Percentiles rank a stretch among this genome's conserved stretches.
phyloP scores from a whole-genome alignment of 2,113 vertebrate species.

The Erinaceus europaeus region DNA sequence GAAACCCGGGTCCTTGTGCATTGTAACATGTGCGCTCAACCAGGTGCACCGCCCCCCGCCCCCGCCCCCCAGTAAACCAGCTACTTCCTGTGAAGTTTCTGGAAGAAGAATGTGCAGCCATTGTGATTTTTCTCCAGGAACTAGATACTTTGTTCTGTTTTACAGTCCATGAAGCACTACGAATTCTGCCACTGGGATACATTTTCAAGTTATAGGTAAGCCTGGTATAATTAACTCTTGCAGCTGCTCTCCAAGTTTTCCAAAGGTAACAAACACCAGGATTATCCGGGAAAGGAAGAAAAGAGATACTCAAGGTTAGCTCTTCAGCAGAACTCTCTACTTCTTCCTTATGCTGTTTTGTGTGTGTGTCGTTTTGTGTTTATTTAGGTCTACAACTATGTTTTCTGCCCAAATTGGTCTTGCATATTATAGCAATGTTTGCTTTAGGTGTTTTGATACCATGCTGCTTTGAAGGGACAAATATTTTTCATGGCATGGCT shows the following conservation, averaged over 20 bases:
- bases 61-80: too few species aligned
- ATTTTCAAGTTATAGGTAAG: too few species aligned
- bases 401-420: constrained; percentile 46
- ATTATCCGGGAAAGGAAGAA: background rate
- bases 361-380: constrained; percentile 45
- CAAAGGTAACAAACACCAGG: background rate
- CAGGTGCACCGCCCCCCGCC: too few species aligned
- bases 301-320: background rate
- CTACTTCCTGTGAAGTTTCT: background rate
- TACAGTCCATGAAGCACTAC: accelerated
- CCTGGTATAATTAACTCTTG: background rate
- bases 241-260: background rate
- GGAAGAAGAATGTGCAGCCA: background rate
- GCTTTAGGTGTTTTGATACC: constrained; percentile 50
- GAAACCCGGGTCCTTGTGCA: too few species aligned
- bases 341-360: background rate
- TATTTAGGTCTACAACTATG: constrained; percentile 44
- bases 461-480: constrained; percentile 32
- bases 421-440: constrained; percentile 46
- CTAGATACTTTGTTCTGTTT: accelerated
- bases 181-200: background rate
- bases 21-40: too few species aligned
- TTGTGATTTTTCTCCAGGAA: background rate
- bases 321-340: constrained; percentile 13
- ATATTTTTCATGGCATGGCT: constrained; percentile 51